Evolutionary conservation across 2,113 vertebrate species (phyloP).

Genomic region (Taxidea taxus): DNA sequence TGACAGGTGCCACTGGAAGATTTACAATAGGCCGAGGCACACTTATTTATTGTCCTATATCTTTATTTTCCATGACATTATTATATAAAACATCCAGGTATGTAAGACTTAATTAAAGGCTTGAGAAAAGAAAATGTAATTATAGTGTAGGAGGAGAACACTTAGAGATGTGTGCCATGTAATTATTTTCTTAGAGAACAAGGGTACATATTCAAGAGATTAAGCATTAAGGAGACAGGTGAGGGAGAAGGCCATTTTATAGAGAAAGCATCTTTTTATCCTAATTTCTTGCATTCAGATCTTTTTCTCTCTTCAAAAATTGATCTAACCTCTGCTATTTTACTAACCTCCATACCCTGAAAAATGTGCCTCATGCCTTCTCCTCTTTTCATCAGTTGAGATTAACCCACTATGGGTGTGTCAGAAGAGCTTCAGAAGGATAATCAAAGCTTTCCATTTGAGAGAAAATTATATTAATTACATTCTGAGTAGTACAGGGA

Average conservation of each 20-base stretch:
- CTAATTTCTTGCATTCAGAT: not conserved
- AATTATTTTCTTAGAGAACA: conserved; percentile 10
- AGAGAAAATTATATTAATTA: not conserved
- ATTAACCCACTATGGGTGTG: not conserved
- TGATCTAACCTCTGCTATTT: not conserved
- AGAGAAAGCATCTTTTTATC: not conserved
- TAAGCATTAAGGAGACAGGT: not conserved
- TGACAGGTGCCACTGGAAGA: not conserved
- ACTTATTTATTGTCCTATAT: not conserved
- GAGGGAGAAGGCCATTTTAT: not conserved
- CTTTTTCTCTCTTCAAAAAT: not conserved
- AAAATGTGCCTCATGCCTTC: not conserved
- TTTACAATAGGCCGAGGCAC: not conserved
- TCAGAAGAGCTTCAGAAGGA: not conserved
- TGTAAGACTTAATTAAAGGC: not conserved
- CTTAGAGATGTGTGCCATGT: not conserved
- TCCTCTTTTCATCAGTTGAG: not conserved
- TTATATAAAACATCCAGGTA: not conserved
- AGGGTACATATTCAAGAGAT: not conserved
- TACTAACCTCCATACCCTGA: not conserved
- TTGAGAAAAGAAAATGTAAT: conserved; percentile 15
- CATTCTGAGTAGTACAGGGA: not conserved
- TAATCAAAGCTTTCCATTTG: not conserved
- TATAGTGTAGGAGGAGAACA: not conserved
- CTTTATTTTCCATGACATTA: not conserved